Conservation (phyloP, 2,797 vertebrate genomes). For the Argya squamiceps region DNA sequence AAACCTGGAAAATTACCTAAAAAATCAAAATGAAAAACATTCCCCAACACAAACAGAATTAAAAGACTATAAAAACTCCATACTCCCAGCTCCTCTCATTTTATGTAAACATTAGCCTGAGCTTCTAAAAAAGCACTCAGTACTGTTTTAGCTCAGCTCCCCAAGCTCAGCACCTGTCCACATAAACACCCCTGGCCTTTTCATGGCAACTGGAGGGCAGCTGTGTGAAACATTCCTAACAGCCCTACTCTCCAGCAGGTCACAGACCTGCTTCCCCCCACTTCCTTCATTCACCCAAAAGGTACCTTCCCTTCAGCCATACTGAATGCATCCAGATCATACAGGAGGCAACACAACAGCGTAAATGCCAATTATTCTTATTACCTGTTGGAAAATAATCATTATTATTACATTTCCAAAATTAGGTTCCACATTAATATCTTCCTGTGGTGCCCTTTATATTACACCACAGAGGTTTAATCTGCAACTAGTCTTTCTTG, state of each 20-base stretch:
- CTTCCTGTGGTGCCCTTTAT: slow-evolving; percentile 37
- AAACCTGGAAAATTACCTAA: neutral
- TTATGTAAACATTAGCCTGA: neutral
- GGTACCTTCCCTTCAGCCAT: neutral
- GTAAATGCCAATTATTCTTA: neutral
- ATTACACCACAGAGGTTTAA: slow-evolving; percentile 22
- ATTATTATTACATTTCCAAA: neutral
- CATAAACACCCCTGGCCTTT: neutral
- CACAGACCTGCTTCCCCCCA: neutral
- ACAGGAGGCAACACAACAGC: neutral
- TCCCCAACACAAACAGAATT: neutral
- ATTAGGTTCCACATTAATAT: slow-evolving; percentile 32
- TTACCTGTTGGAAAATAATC: slow-evolving; percentile 33
- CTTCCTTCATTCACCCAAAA: neutral
- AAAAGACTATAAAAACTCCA: neutral
- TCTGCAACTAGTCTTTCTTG: slow-evolving; percentile 1
- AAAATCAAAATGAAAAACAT: neutral
- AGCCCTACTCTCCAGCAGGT: neutral
- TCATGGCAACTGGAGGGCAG: neutral
- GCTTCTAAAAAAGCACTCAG: neutral
- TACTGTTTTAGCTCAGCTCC: neutral
- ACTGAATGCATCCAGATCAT: neutral
- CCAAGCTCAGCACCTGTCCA: neutral
- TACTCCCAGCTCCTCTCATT: neutral
- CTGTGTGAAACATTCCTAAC: neutral